Conservation (phyloP, 2,113 vertebrate genomes). For the Saimiri boliviensis region DNA sequence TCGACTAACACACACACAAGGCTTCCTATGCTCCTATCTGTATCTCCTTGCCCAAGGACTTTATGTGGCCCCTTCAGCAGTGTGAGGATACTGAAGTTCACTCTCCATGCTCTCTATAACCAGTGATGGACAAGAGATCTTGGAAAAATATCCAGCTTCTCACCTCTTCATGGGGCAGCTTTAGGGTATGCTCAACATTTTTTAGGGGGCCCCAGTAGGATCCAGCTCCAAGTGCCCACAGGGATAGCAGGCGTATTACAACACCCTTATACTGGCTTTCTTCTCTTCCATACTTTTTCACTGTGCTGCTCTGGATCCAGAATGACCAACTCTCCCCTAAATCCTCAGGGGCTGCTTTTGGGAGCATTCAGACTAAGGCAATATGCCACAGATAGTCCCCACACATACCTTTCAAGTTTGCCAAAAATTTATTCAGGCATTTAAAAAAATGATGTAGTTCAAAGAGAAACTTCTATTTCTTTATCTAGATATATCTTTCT, state of each 20-base stretch:
- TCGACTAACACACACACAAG: not conserved
- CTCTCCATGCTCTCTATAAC: not conserved
- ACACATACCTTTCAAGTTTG: not conserved
- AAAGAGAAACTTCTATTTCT: not conserved
- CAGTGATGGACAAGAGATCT: not conserved
- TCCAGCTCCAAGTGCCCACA: not conserved
- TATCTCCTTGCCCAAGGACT: not conserved
- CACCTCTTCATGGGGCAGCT: not conserved
- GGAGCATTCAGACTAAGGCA: not conserved
- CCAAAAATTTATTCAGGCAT: not conserved
- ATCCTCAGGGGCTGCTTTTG: not conserved
- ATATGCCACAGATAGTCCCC: no score
- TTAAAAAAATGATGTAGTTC: not conserved
- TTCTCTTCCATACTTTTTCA: not conserved
- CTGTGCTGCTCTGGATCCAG: not conserved
- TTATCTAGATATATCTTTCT: not conserved
- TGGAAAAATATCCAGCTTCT: not conserved
- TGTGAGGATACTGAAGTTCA: not conserved
- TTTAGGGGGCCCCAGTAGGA: rapidly evolving
- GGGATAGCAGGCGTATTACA: not conserved
- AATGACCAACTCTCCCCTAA: not conserved
- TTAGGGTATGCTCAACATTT: not conserved
- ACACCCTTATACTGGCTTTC: not conserved
- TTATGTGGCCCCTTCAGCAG: not conserved
- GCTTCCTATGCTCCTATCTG: rapidly evolving